Evolutionary conservation across 30 jellyfish, hydroid and myxozoan genomes (phyloP), one percentile per base, ranked within the genome.

Genomic region (Aurelia aurita): DNA sequence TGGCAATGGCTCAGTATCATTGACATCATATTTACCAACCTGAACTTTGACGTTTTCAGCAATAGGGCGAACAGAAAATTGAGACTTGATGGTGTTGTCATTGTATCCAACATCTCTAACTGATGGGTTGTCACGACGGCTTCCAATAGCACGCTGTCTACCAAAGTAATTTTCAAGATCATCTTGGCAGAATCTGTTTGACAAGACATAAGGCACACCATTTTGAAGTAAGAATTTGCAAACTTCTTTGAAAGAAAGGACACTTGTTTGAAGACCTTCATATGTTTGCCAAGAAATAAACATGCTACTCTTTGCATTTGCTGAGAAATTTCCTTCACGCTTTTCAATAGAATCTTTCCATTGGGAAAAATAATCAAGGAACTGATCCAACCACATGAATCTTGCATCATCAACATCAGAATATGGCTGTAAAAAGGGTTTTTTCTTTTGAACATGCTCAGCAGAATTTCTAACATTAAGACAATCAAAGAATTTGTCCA

Each of bases 331-430:
- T 43, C 88, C 93, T 22, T 53, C 78, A 25, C 96, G 72, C 23
- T 70, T 34, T 64, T 66, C 96, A 77, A 87, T 77, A 16, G 91
- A 71, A 29, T 73, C 82, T 79, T 87, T 45, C 94, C 96, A 87
- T 8, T 51, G 26, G 0, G 59, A 15, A 49, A 77, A 87, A 75
- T 87, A 87, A 12, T 60, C 62, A 14, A 87, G 80, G 49, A 87
- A 87, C 20, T 26, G 18, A 21, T 76, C 95, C n/a, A 76, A 72
- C 95, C 96, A 87, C 14, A 68, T 39, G 31, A 87, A 75, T 39
- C 93, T 58, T 39, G 19, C 57, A 67, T 87, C 94, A 29, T 31
- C 51, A 12, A 59, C 60, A 19, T 54, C 25, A 14, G 61, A 39
- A 58, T 58, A 85, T 13, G 95, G 95, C 47, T 59, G 28, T 39